These are phyloP conservation scores for Muntiacus reevesi DNA, from an alignment of 2,113 vertebrate species.

Conservation along the genomic window DNA sequence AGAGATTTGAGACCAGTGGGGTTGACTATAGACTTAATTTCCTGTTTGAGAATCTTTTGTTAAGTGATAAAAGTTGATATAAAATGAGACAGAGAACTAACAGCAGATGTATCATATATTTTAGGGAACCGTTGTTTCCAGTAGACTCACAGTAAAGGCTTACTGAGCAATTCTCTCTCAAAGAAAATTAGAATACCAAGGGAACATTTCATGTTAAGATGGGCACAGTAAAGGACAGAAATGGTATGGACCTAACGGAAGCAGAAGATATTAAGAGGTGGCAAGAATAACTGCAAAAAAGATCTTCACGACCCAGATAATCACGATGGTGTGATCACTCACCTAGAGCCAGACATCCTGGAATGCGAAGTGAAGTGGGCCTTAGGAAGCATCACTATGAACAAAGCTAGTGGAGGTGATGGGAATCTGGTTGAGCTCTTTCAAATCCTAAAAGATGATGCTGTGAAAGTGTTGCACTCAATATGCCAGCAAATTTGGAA, in stretches of 20 bases:
- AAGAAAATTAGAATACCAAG: background rate
- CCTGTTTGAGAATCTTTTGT: background rate
- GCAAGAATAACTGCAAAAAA: background rate
- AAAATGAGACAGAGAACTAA: background rate
- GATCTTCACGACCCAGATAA: background rate
- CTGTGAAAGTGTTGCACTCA: background rate
- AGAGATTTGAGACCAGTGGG: background rate
- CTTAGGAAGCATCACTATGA: background rate
- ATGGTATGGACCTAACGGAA: background rate
- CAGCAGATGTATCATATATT: background rate
- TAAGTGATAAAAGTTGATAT: constrained; percentile 5
- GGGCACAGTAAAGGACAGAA: background rate
- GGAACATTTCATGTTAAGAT: background rate
- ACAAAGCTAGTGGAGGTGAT: background rate
- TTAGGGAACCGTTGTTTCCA: background rate
- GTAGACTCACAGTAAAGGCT: background rate
- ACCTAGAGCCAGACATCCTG: background rate
- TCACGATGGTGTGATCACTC: background rate
- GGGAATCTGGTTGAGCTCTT: background rate
- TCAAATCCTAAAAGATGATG: background rate
- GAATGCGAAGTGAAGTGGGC: background rate
- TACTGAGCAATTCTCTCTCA: background rate
- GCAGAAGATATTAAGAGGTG: background rate
- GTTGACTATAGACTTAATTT: constrained; percentile 14
- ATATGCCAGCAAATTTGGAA: background rate